Evolutionary conservation across 2,888 invertebrate genomes (phyloP), one percentile per base, ranked within the genome.

Genomic region (Spilarctia lutea): DNA sequence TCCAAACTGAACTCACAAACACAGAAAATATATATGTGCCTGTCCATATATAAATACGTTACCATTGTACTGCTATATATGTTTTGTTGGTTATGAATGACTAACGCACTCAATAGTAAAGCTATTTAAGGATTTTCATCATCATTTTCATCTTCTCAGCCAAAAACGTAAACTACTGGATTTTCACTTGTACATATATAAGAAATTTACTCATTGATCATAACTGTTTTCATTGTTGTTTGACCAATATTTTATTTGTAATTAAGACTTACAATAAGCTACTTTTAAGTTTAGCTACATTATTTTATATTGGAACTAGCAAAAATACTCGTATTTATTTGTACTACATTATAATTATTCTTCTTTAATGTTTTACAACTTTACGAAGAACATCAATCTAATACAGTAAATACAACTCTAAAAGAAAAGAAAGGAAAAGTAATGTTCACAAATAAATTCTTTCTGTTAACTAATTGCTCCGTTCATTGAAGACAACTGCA

Each of bases 391-490:
- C 24, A 69, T 68, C 35, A 69, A 35, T 39, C 35, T 39, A 24
- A 39, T 27, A 11, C n/a, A 30, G 24, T 35, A 72, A 13, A 27
- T 60, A 27, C 27, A 33, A n/a, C 60, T 30, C 39, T 30, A 60
- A n/a, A 42, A 45, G 33, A 42, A 66, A 7, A 48, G 27, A 66
- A 65, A 27, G 42, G 8, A 60, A 68, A 56, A 71, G 24, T 63
- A 56, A 4, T 71, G 72, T 70, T 52, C 45, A 45, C 33, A 52
- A 42, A 48, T 80, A 30, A 33, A 48, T 73, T 68, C 65, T 63
- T 45, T 69, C 45, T 56, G 74, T 20, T 27, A 76, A 76, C 63
- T 72, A 80, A 83, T 84, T 66, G 35, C 27, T n/a, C 33, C 45
- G 66, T 71, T 76, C 71, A 69, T 63, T 33, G 65, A 42, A 39